A percentile compares a stretch with the other conserved stretches of the same genome.
Evolutionary conservation across 2,113 vertebrate species (phyloP).

Genomic region (Crotophaga sulcirostris): DNA sequence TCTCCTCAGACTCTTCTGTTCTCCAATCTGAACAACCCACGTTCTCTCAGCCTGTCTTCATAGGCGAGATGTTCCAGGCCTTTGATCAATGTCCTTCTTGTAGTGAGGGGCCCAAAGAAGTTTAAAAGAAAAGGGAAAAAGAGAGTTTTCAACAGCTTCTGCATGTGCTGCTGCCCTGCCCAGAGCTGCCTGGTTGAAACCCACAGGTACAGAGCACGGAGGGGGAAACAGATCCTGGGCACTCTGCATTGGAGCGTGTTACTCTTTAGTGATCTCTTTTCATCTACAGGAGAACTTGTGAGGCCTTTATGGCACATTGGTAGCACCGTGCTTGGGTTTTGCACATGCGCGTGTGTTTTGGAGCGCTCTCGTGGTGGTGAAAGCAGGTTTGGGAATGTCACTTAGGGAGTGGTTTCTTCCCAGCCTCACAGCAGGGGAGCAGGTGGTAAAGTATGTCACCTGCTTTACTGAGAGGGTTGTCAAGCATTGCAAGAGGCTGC

Average conservation of each 20-base stretch:
- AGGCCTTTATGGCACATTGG: neutral
- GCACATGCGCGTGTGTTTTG: neutral
- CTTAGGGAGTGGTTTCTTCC: too few relatives aligned
- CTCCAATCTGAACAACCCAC: too few relatives aligned
- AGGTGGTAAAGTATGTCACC: neutral
- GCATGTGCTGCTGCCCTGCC: neutral
- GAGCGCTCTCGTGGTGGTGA: neutral
- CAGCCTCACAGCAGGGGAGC: neutral
- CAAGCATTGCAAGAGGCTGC: too few relatives aligned
- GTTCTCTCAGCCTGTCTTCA: too few relatives aligned
- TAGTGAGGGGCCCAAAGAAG: neutral
- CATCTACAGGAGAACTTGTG: neutral
- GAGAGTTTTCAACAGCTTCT: neutral
- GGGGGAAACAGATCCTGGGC: neutral
- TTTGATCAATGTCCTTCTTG: too few relatives aligned
- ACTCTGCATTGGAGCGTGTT: neutral
- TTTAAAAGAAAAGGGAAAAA: neutral
- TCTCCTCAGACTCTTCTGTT: too few relatives aligned
- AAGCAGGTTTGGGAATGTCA: neutral
- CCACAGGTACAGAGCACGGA: fast-evolving
- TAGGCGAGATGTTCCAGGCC: too few relatives aligned
- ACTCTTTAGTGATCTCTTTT: neutral
- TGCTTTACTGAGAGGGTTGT: neutral
- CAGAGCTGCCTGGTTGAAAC: neutral
- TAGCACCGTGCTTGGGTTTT: neutral